Evolutionary conservation across 1,140 invertebrate genomes (phyloP), one percentile per base, ranked within the genome.

Genomic region (Mizuhopecten yessoensis): DNA sequence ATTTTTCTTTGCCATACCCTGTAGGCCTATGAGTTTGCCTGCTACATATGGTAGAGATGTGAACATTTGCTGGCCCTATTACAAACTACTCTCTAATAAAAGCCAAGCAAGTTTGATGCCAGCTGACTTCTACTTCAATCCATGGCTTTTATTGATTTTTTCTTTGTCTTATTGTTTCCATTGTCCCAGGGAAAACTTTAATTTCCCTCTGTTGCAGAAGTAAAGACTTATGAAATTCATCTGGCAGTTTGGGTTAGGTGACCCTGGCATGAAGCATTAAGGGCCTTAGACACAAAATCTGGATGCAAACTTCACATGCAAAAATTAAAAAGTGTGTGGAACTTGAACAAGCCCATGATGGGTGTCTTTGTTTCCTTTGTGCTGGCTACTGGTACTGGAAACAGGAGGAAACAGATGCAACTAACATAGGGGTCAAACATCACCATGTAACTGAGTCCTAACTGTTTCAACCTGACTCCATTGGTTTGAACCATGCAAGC

Each of bases 111-210:
- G 39, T 42, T 86, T 87, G 36, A 89, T 57, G 88, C 94, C 57
- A 95, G 94, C 94, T 95, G 94, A 95, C 90, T 91, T 45, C 88
- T 90, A 92, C 92, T 90, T 92, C 93, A 91, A 88, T 92, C 91
- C 91, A 91, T 91, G 90, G 89, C 93, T 90, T 90, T 49, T 94
- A 94, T 94, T 94, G 93, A 94, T 94, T 95, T 95, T 95, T 94
- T 94, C 93, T 94, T 95, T 95, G 94, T 94, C 94, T 94, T 94
- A 93, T 93, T 92, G 92, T 93, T 92, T 90, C 92, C 91, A 94
- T 95, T 94, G 94, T 94, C 93, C 92, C 92, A 87, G 91, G 39
- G 88, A 93, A 94, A 92, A 94, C 93, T 94, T 94, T 94, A 94
- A 94, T 94, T 95, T 95, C 92, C 91, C 93, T 94, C 90, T 75